Base-by-base conservation (phyloP, 2,888 invertebrate species). In the Sepioteuthis lessoniana region DNA sequence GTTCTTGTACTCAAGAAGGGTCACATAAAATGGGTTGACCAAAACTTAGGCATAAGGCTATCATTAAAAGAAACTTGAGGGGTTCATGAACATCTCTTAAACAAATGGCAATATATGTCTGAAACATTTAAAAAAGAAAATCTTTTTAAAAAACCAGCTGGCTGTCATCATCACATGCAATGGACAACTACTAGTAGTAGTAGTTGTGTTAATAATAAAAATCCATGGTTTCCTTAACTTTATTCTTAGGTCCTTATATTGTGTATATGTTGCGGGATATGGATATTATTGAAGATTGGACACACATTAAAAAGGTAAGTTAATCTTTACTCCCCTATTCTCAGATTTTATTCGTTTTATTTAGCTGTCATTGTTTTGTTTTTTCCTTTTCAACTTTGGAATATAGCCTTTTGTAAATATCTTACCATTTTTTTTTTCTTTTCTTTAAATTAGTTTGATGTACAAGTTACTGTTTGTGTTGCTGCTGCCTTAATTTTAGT, bases 211-310 rank as follows among this genome's bases (percentile, higher is more conserved):
- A n/a, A n/a, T n/a, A n/a, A n/a, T n/a, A n/a, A n/a, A n/a, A n/a
- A n/a, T n/a, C 21, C 16, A 21, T 38, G 19, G 42, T 42, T 42
- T 46, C 91, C 76, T 76, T 76, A 76, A 76, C n/a, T 0, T n/a
- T n/a, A 76, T 60, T 93, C 55, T 94, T 94, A 96, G 96, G 97
- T 94, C 99, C 99, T 0, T 99, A 99, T 97, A 98, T 99, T 96
- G 99, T 99, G 5, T 99, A 99, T 97, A 99, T 99, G 99, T 98
- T 99, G 92, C 98, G 98, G 94, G 99, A 99, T 94, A 98, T 98
- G 42, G 99, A 99, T 96, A 99, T 99, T 96, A 98, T 99, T 97
- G 99, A 99, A 97, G 99, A 99, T 97, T 99, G 99, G 99, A 98
- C 99, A 46, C 97, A 98, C 19, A 99, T 99, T 95, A 98, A 98